phyloP scores from a whole-genome alignment of 2,888 invertebrate species.

The Theristus sp. region DNA sequence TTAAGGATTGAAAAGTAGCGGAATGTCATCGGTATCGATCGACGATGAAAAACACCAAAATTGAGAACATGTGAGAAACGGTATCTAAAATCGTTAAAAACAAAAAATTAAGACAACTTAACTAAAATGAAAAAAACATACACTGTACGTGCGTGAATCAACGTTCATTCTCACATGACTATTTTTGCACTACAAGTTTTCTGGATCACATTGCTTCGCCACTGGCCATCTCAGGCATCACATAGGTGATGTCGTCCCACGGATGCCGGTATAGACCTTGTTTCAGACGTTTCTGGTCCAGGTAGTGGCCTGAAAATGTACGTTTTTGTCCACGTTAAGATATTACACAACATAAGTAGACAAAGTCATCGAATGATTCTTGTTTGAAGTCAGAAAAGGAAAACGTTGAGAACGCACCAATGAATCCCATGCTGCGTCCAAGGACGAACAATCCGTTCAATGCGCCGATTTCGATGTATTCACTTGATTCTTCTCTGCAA shows the following conservation, averaged over 20 bases:
- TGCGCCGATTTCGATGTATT: slow-evolving; percentile 88
- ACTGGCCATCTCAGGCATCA: slow-evolving; percentile 57
- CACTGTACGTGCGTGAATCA: too few relatives aligned
- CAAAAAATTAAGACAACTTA: too few relatives aligned
- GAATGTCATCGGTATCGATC: too few relatives aligned
- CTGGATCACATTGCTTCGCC: too few relatives aligned
- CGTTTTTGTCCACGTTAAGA: background rate
- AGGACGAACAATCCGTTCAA: slow-evolving; percentile 95
- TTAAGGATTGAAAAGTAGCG: too few relatives aligned
- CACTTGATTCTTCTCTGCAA: slow-evolving; percentile 73
- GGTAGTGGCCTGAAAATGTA: slow-evolving; percentile 57
- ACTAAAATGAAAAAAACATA: too few relatives aligned
- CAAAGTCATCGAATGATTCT: too few relatives aligned
- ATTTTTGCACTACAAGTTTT: too few relatives aligned
- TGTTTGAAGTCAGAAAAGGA: background rate
- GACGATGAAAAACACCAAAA: too few relatives aligned
- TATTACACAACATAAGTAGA: background rate
- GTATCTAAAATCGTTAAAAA: too few relatives aligned
- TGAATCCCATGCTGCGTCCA: slow-evolving; percentile 92
- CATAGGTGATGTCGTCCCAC: slow-evolving; percentile 93
- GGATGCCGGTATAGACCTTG: slow-evolving; percentile 98
- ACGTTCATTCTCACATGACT: too few relatives aligned
- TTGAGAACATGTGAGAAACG: too few relatives aligned
- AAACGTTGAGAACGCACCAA: slow-evolving; percentile 41
- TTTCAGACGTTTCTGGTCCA: slow-evolving; percentile 94